Percentiles rank a stretch among this genome's conserved stretches.
phyloP scores from a whole-genome alignment of 1,140 invertebrate genomes.

The Pseudomyrmex pallidus region DNA sequence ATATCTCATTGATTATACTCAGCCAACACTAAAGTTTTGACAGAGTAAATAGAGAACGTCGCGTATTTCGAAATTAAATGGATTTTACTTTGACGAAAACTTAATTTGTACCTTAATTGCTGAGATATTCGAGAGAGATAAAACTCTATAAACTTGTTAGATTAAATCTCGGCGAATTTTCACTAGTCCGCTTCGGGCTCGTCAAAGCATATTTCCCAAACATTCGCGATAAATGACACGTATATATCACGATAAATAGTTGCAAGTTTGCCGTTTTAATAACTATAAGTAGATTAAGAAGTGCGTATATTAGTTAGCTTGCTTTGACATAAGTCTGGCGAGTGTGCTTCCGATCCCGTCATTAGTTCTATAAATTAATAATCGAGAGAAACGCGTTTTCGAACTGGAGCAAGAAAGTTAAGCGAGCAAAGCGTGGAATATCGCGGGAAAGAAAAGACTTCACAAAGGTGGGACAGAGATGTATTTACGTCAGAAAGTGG shows the following conservation, averaged over 20 bases:
- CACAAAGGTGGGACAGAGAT: neutral
- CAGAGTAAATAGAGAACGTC: neutral
- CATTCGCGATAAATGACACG: neutral
- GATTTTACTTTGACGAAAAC: constrained; percentile 31
- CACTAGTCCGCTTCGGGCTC: neutral
- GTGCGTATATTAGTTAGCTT: too few relatives aligned
- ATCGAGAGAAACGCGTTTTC: neutral
- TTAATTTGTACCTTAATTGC: constrained; percentile 46
- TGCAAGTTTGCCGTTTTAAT: neutral
- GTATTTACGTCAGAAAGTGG: constrained; percentile 18
- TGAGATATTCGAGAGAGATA: constrained; percentile 7
- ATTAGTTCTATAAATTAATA: constrained; percentile 4
- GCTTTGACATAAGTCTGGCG: neutral
- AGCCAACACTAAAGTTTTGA: neutral
- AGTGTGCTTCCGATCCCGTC: neutral
- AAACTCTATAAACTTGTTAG: constrained; percentile 25
- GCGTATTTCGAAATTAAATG: constrained; percentile 16
- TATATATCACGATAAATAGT: neutral
- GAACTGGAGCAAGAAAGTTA: neutral
- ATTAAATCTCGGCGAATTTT: constrained; percentile 2
- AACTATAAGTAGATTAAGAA: neutral
- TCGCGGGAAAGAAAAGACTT: neutral
- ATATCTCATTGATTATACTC: constrained; percentile 14
- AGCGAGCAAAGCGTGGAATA: neutral
- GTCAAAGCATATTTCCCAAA: neutral